A percentile compares a stretch with the other conserved stretches of the same genome.
These are phyloP conservation scores for Eriocheir sinensis DNA, from an alignment of 1,140 invertebrate species.

Conservation along the genomic window DNA sequence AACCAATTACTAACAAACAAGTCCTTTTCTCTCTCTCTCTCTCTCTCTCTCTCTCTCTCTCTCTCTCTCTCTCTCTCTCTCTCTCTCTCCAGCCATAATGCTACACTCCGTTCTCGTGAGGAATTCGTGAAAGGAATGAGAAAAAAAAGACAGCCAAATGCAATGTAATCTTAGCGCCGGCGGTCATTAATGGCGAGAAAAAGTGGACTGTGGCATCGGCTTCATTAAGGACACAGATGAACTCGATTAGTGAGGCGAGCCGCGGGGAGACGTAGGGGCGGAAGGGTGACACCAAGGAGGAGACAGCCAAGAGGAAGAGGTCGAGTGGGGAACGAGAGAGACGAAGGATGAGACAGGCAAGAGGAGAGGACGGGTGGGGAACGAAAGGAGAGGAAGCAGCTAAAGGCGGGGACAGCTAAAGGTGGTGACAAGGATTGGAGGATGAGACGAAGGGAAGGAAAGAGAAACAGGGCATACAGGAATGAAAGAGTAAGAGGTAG, in stretches of 20 bases:
- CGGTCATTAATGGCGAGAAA: slow-evolving; percentile 46
- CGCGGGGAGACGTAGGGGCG: neutral
- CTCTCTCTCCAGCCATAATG: slow-evolving; percentile 13
- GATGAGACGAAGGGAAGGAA: neutral
- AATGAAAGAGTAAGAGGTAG: neutral
- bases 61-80: neutral
- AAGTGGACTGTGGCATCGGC: slow-evolving; percentile 40
- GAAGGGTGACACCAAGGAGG: neutral
- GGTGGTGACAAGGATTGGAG: too few species aligned
- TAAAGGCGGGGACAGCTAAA: too few species aligned
- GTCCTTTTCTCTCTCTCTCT: neutral
- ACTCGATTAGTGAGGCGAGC: slow-evolving; percentile 36
- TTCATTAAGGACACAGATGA: slow-evolving; percentile 60
- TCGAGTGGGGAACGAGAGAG: neutral
- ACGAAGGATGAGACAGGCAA: neutral
- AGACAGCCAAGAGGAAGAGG: neutral
- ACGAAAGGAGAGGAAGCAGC: neutral
- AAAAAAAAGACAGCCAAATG: slow-evolving; percentile 40
- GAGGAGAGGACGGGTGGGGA: neutral
- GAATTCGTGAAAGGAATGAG: slow-evolving; percentile 44
- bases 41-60: neutral
- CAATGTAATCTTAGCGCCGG: slow-evolving; percentile 51
- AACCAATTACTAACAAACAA: slow-evolving; percentile 50
- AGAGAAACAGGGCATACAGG: neutral
- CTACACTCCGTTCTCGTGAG: neutral